Evolutionary conservation across 1,140 invertebrate species (phyloP).

Genomic region (Pseudomyrmex gracilis): DNA sequence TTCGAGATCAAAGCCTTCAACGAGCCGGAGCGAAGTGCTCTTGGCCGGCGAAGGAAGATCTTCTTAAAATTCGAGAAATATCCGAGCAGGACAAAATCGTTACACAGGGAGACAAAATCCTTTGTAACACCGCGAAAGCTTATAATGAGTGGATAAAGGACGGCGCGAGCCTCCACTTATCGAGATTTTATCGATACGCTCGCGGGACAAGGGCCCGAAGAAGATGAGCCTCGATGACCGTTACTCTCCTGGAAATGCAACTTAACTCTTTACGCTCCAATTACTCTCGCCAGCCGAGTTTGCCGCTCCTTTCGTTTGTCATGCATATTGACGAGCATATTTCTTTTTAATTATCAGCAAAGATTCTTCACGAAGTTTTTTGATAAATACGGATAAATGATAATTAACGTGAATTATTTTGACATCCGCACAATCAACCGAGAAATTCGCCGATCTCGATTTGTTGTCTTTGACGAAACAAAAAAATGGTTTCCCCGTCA

Average conservation of each 20-base stretch:
- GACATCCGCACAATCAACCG: background rate
- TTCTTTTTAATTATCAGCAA: conserved; percentile 24
- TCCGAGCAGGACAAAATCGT: conserved; percentile 43
- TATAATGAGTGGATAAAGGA: conserved; percentile 63
- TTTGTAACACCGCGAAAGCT: conserved; percentile 60
- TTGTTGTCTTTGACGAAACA: too few species aligned
- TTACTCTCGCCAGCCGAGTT: conserved; percentile 5
- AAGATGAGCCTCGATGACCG: conserved; percentile 20
- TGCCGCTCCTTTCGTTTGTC: conserved; percentile 23
- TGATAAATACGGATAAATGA: background rate
- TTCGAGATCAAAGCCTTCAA: conserved; percentile 63
- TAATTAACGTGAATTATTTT: conserved; percentile 1
- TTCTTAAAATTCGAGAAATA: conserved; percentile 39
- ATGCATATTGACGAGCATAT: conserved; percentile 37
- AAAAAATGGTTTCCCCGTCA: too few species aligned
- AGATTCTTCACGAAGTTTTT: background rate
- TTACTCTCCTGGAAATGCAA: conserved; percentile 28
- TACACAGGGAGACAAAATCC: conserved; percentile 64
- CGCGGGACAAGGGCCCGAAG: background rate
- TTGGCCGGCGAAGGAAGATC: background rate
- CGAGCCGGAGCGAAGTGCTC: conserved; percentile 1
- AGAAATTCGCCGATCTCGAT: background rate
- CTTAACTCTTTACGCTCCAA: conserved; percentile 50
- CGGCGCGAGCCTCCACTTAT: conserved; percentile 6
- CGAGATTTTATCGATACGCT: conserved; percentile 66